Evolutionary conservation across 2,888 invertebrate genomes (phyloP).

Genomic region (Drosophila longiperda): DNA sequence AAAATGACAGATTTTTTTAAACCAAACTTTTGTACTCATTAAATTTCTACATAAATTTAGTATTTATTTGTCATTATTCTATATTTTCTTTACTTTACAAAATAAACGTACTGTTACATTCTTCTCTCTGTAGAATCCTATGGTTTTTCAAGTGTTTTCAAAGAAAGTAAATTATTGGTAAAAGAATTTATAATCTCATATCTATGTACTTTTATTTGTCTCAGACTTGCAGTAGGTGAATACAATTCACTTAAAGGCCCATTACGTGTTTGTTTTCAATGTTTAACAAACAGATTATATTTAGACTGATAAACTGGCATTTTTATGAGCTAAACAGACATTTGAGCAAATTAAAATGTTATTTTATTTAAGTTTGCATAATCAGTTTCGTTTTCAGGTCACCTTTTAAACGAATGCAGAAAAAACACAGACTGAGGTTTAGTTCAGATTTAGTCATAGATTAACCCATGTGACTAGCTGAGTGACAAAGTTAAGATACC

Average conservation of each 20-base stretch:
- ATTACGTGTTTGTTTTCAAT: too few relatives aligned
- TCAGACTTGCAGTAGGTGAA: background rate
- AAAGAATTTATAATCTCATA: background rate
- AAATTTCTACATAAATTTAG: background rate
- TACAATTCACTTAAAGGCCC: background rate
- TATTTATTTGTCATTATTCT: background rate
- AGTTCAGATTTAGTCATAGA: constrained; percentile 7
- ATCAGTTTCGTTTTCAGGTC: constrained; percentile 9
- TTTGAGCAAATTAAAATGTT: background rate
- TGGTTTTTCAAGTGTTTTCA: background rate
- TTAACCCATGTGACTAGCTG: constrained; percentile 8
- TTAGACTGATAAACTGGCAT: background rate
- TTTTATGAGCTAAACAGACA: background rate
- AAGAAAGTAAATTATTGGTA: background rate
- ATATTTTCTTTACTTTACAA: background rate
- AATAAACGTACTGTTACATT: background rate
- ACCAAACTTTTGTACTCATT: too few relatives aligned
- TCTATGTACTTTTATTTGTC: background rate
- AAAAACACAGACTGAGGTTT: background rate
- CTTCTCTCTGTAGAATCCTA: background rate
- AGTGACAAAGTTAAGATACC: constrained; percentile 45
- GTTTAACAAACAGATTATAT: background rate
- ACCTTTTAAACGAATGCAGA: background rate
- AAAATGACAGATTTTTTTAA: too few relatives aligned
- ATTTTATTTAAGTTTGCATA: constrained; percentile 1